Evolutionary conservation across 1,140 invertebrate genomes (phyloP).

Genomic region (Acromyrmex charruanus): DNA sequence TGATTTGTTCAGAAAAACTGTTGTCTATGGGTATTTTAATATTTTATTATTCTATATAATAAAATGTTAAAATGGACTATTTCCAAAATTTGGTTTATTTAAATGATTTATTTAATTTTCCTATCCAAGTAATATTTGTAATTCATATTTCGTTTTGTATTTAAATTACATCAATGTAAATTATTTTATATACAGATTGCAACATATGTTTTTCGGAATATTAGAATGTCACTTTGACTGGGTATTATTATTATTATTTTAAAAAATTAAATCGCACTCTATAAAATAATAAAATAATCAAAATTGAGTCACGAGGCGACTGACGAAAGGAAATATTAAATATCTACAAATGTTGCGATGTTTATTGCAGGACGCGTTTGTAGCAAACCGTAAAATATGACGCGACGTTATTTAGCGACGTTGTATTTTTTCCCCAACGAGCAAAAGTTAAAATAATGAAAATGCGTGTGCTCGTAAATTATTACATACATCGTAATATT

Average conservation of each 20-base stretch:
- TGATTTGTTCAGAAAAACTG: background rate
- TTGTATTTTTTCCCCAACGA: background rate
- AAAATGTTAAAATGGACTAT: background rate
- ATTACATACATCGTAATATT: slow-evolving; percentile 21
- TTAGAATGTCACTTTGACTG: background rate
- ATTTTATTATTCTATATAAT: background rate
- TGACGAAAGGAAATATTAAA: background rate
- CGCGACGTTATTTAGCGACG: slow-evolving; percentile 22
- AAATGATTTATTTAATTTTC: background rate
- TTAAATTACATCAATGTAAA: background rate
- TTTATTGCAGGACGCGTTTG: background rate
- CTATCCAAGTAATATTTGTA: background rate
- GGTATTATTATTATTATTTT: background rate
- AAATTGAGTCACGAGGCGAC: background rate
- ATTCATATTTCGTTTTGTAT: background rate
- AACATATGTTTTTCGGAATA: background rate
- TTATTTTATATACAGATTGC: background rate
- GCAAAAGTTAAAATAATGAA: slow-evolving; percentile 19
- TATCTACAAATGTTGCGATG: background rate
- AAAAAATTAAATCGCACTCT: background rate
- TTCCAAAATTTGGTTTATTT: background rate
- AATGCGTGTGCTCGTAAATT: slow-evolving; percentile 41
- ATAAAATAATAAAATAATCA: background rate
- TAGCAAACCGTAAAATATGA: background rate
- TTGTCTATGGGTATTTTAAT: background rate